Base-by-base conservation (phyloP, 2,113 vertebrate species). In the Charadrius vociferus region DNA sequence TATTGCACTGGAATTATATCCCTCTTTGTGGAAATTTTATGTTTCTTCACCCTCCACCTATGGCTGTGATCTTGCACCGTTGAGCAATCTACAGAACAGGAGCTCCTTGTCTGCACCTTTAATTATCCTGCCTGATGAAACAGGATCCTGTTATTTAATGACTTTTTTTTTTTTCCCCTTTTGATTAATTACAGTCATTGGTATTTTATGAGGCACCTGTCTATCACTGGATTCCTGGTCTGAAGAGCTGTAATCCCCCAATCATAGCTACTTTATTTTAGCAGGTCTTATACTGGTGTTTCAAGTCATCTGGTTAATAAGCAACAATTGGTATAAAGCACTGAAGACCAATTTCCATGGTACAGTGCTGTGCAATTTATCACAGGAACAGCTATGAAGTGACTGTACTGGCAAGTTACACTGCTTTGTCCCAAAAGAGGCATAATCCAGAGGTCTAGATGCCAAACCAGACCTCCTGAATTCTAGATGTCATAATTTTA, bases 81-180 rank as follows among this genome's bases (percentile, higher is more conserved):
- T 67, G 45, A 78, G 56, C 45, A 66, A 36, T 32, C 58, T 26
- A 22, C 3, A 9, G 59, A 90, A 61, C 23, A n/a, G 11, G 36
- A 88, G 45, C 8, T 86, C 23, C 63, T 77, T 68, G 22, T 62
- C 23, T 88, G 62, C 15, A 14, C 8, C 77, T 49, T 45, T 68
- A 86, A 53, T 90, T 77, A 90, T 71, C 49, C 53, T 80, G 12
- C 16, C 58, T 70, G 34, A 50, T 63, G 66, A 82, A 92, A 62
- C 20, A 56, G 12, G 14, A 61, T 36, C 7, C 36, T 12, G 12
- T 67, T 50, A 86, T 65, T 75, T 65, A 88, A 68, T 71, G 36
- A 21, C 32, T 4, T 39, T 27, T 4, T 41, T 4, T 41, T 30
- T 16, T 41, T 30, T 1, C 1, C 2, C 12, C 22, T 4, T 50